Evolutionary conservation across 1,140 invertebrate genomes (phyloP).

Genomic region (Leptinotarsa undecemlineata): DNA sequence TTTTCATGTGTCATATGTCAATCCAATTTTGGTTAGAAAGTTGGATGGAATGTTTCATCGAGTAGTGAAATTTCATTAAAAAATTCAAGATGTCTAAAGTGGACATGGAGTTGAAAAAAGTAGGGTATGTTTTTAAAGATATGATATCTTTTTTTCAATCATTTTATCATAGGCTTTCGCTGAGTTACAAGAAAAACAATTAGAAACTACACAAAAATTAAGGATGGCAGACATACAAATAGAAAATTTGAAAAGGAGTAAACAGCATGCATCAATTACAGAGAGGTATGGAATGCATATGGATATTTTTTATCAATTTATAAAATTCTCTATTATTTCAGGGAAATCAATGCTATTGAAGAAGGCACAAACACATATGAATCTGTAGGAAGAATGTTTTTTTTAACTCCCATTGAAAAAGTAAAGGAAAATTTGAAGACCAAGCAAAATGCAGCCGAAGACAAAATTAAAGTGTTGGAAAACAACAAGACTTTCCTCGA

Average conservation of each 20-base stretch:
- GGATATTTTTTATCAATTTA: background rate
- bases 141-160: constrained; percentile 11
- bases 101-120: constrained; percentile 54
- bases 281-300: constrained; percentile 56
- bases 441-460: constrained; percentile 64
- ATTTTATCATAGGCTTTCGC: constrained; percentile 69
- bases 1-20: too few species aligned
- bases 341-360: constrained; percentile 50
- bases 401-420: constrained; percentile 69
- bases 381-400: constrained; percentile 82
- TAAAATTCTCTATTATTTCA: constrained; percentile 36
- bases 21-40: too few species aligned
- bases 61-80: too few species aligned
- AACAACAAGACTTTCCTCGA: constrained; percentile 77
- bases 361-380: constrained; percentile 63
- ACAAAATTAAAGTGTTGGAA: constrained; percentile 76
- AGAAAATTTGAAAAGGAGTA: constrained; percentile 68
- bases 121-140: constrained; percentile 31
- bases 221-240: constrained; percentile 80
- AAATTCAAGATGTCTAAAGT: constrained; percentile 50
- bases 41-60: too few species aligned
- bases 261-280: constrained; percentile 74
- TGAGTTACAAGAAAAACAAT: constrained; percentile 82
- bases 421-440: constrained; percentile 69
- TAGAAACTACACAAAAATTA: constrained; percentile 79